phyloP scores from a whole-genome alignment of 2,113 vertebrate species.

The Nymphicus hollandicus region DNA sequence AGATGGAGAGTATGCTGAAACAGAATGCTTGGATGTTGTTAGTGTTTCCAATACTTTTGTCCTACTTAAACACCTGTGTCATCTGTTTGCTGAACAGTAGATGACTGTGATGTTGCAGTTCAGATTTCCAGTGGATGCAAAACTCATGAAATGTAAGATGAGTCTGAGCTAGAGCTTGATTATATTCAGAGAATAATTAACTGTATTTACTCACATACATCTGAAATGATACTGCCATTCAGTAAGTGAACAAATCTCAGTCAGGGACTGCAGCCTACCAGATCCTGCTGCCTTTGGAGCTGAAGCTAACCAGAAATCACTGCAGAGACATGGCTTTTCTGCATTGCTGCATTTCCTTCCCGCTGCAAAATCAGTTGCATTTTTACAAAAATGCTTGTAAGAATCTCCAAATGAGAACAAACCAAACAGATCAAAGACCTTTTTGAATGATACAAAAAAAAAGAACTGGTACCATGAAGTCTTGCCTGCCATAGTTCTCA shows the following conservation, averaged over 20 bases:
- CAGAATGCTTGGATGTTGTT: not conserved
- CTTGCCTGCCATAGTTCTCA: not conserved
- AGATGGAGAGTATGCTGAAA: not conserved
- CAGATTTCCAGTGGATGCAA: not conserved
- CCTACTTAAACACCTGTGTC: not conserved
- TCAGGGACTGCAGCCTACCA: not conserved
- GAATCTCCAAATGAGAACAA: not conserved
- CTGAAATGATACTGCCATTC: not conserved
- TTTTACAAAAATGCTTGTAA: not conserved
- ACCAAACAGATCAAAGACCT: not conserved
- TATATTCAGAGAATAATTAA: not conserved
- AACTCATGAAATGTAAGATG: not conserved
- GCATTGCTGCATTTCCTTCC: not conserved
- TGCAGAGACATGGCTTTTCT: not conserved
- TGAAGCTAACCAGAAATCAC: not conserved
- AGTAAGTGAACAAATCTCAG: not conserved
- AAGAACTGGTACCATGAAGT: accelerated
- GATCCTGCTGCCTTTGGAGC: not conserved
- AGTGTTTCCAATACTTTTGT: not conserved
- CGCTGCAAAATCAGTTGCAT: not conserved
- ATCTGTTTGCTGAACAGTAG: not conserved
- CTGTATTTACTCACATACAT: not conserved
- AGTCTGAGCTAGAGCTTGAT: not conserved
- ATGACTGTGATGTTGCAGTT: not conserved
- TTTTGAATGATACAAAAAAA: not conserved